Evolutionary conservation across 2,113 vertebrate genomes (phyloP).

Genomic region (Nematolebias whitei): DNA sequence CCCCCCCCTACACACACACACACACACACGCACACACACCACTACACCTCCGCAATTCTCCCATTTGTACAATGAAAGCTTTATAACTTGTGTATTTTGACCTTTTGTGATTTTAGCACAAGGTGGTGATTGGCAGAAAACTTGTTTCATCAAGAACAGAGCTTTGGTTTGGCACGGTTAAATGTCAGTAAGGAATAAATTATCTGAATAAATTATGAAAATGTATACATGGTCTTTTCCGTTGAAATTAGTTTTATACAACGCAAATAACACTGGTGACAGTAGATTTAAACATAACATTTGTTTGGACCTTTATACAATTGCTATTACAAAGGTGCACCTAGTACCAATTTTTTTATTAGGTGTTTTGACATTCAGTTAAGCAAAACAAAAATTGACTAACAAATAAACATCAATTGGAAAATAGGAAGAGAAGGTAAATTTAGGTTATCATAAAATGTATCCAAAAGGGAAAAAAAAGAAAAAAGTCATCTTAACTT

Average conservation of each 20-base stretch:
- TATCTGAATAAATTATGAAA: slow-evolving; percentile 8
- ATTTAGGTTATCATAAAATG: slow-evolving; percentile 39
- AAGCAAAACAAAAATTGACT: too few relatives aligned
- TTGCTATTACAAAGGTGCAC: not conserved
- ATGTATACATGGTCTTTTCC: not conserved
- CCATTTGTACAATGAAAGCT: slow-evolving; percentile 66
- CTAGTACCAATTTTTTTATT: too few relatives aligned
- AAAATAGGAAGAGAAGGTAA: slow-evolving; percentile 10
- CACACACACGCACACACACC: too few relatives aligned
- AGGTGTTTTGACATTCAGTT: too few relatives aligned
- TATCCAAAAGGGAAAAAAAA: slow-evolving; percentile 28
- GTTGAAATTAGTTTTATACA: slow-evolving; percentile 8
- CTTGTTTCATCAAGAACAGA: slow-evolving; percentile 56
- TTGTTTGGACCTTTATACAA: too few relatives aligned
- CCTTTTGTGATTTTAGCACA: slow-evolving; percentile 65
- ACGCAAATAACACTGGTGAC: slow-evolving; percentile 15
- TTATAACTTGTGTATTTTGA: slow-evolving; percentile 59
- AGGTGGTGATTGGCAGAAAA: slow-evolving; percentile 67
- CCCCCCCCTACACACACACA: too few relatives aligned
- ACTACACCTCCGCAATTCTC: slow-evolving; percentile 64
- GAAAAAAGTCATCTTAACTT: slow-evolving; percentile 33
- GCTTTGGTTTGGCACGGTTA: slow-evolving; percentile 49
- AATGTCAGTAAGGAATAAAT: slow-evolving; percentile 65
- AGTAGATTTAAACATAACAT: not conserved
- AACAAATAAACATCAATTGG: slow-evolving; percentile 15